These are phyloP conservation scores for Oxyteleia sp. DNA, from an alignment of 2,888 invertebrate species.

Conservation along the genomic window DNA sequence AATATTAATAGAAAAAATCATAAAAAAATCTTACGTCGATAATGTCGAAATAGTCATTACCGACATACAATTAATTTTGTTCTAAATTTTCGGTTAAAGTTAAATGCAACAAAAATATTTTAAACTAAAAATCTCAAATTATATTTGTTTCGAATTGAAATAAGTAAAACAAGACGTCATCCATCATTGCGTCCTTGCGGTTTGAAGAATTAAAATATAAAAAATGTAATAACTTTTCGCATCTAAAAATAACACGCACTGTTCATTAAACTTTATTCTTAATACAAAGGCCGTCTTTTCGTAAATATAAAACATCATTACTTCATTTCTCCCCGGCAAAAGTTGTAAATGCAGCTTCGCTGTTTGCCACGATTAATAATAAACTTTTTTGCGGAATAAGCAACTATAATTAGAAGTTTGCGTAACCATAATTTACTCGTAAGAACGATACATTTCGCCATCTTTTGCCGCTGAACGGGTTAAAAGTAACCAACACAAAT, in stretches of 20 bases:
- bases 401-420: conserved; percentile 66
- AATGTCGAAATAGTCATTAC: too few relatives aligned
- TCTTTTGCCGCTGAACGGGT: conserved; percentile 43
- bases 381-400: conserved; percentile 61
- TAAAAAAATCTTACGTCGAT: too few relatives aligned
- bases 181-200: conserved; percentile 28
- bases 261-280: conserved; percentile 64
- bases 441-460: conserved; percentile 56
- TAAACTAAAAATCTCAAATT: too few relatives aligned
- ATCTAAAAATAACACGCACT: conserved; percentile 58
- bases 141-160: too few relatives aligned
- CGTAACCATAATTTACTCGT: conserved; percentile 54
- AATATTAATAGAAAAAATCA: too few relatives aligned
- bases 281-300: conserved; percentile 56
- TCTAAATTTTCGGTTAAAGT: too few relatives aligned
- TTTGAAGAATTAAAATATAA: conserved; percentile 65
- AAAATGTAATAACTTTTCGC: conserved; percentile 58
- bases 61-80: too few relatives aligned
- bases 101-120: too few relatives aligned
- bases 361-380: conserved; percentile 63
- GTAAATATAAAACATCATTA: conserved; percentile 58
- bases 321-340: conserved; percentile 43
- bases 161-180: conserved; percentile 13
- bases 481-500: conserved; percentile 61
- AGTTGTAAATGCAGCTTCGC: conserved; percentile 51